Base-by-base conservation (phyloP, 2,113 vertebrate species). In the Tautogolabrus adspersus region DNA sequence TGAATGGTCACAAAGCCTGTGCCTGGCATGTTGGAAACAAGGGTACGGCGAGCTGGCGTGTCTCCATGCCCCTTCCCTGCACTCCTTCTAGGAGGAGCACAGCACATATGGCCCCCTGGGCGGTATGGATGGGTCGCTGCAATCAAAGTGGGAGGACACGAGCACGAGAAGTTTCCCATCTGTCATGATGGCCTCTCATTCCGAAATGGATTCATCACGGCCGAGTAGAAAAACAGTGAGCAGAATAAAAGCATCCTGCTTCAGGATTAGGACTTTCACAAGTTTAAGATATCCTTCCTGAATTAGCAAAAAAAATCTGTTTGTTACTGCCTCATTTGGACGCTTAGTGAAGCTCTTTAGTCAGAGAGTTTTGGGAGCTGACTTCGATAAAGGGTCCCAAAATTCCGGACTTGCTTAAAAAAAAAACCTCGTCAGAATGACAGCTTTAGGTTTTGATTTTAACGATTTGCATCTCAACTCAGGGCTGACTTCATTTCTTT, bases 81-180 rank as follows among this genome's bases (percentile, higher is more conserved):
- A 66, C 87, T 91, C 84, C 86, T 90, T 86, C 65, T 79, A 89
- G 88, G 85, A 86, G 83, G 71, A 83, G 70, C 55, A 40, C 65
- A 66, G 89, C 92, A 86, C 93, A 94, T 92, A 91, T 90, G 90
- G 88, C 89, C 91, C 92, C 91, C 81, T 73, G 84, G 88, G 89
- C 89, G n/a, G 79, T 80, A 84, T 87, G 88, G 88, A 91, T 82
- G 82, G 84, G 80, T 91, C 66, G 72, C 73, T 76, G 88, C 84
- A 84, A 82, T 86, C 70, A 65, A 84, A 88, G 82, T 82, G 73
- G 77, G 80, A 79, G 74, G 86, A 85, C 73, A 84, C 30, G 75
- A 85, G 79, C 76, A 72, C 55, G 68, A 84, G 69, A 86, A 87
- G 73, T 77, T 66, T 84, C 84, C 90, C 91, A 93, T 94, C 91